phyloP scores from a whole-genome alignment of 2,797 vertebrate genomes.

The Muraenolepis orangiensis region DNA sequence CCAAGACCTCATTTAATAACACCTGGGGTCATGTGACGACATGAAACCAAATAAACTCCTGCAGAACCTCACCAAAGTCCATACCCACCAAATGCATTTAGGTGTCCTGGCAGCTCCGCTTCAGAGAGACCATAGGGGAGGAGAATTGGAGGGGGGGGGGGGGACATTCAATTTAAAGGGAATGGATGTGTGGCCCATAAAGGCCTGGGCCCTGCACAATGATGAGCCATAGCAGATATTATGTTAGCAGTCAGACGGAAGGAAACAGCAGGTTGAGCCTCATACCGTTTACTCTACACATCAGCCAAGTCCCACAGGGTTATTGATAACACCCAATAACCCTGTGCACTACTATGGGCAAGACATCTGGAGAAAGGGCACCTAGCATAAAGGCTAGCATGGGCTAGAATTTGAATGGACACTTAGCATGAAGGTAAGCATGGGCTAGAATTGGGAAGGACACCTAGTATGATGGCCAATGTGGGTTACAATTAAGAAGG shows the following conservation, averaged over 20 bases:
- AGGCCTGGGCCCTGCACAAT: conserved; percentile 7
- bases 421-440: no score
- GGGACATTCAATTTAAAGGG: conserved; percentile 1
- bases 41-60: background rate
- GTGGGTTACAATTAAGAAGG: no score
- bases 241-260: conserved; percentile 1
- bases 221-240: conserved; percentile 20
- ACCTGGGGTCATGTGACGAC: background rate
- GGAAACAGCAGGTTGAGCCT: conserved; percentile 3
- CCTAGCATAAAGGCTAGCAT: background rate
- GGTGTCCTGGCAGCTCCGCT: background rate
- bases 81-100: background rate
- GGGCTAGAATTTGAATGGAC: background rate
- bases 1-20: background rate
- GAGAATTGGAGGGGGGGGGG: background rate
- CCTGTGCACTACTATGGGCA: background rate
- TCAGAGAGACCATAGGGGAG: background rate
- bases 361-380: background rate
- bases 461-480: no score
- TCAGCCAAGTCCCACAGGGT: background rate
- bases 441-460: no score
- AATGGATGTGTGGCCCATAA: conserved; percentile 11
- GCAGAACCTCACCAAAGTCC: background rate
- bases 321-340: background rate
- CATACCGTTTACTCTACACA: conserved; percentile 11